Base-by-base conservation (phyloP, 2,113 vertebrate genomes). In the Epinephelus lanceolatus region DNA sequence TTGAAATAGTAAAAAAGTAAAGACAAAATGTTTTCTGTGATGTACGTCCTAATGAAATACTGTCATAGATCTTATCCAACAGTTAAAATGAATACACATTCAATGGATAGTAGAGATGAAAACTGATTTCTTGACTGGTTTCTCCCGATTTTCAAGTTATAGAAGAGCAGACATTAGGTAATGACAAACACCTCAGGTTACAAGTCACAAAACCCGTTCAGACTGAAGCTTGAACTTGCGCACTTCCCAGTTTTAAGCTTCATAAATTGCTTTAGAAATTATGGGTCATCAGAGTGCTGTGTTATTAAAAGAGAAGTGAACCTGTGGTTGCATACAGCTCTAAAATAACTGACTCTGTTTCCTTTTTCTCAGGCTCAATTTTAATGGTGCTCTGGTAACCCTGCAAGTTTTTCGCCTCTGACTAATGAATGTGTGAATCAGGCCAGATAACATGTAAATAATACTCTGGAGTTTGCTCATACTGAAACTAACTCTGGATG, bases 271-370 rank as follows among this genome's bases (percentile, higher is more conserved):
- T 55, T 40, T 25, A 51, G 8, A 6, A 42, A 49, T 6, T 21
- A 17, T 65, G 1, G 27, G 1, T 73, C 62, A 42, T 74, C 52
- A 57, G 12, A 76, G n/a, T 14, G 3, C n/a, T 52, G 15, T 30
- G 11, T 76, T 57, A 63, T 56, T 67, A 27, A 55, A 49, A 59
- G 56, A 81, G 78, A 72, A 79, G 60, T 65, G 59, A 56, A 3
- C 4, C 11, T 11, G 5, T 1, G 15, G 19, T 52, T 75, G 9
- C 55, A 57, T 8, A 3, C 55, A 17, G 51, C 5, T 75, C 47
- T 66, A n/a, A 65, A 53, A 72, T 72, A 10, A 73, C 56, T 76
- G 10, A 13, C 2, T 23, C 47, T 14, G 7, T 62, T 73, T 74
- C 37, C 61, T 27, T 63, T 68, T 81, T 71, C 53, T 67, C 61